Percentiles rank a stretch among this genome's conserved stretches.
phyloP scores from a whole-genome alignment of 2,113 vertebrate genomes.

The Arothron firmamentum region DNA sequence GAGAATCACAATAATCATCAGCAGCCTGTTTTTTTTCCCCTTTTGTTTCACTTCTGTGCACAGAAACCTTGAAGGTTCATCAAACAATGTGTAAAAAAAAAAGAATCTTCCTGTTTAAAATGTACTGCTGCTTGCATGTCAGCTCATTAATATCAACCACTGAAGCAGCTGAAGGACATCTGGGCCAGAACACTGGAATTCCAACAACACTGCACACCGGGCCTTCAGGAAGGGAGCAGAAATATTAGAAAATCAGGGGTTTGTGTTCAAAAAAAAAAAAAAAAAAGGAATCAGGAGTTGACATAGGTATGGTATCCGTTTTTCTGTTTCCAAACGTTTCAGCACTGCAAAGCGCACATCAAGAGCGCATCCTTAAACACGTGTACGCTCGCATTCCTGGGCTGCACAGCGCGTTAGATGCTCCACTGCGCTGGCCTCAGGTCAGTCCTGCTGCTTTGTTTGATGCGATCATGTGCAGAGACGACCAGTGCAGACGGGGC shows the following conservation, averaged over 20 bases:
- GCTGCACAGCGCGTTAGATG: conserved; percentile 15
- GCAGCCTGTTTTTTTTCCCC: background rate
- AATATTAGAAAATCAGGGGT: background rate
- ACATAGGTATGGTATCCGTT: background rate
- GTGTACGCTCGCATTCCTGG: conserved; percentile 31
- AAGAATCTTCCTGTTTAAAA: background rate
- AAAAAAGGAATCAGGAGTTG: background rate
- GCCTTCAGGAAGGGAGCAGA: background rate
- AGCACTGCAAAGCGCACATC: background rate
- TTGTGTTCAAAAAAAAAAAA: background rate
- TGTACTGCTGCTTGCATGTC: background rate
- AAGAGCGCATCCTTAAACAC: background rate
- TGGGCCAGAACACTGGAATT: background rate
- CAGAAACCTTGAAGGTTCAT: background rate
- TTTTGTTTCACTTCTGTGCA: background rate
- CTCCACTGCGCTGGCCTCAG: conserved; percentile 34
- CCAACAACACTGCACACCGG: background rate
- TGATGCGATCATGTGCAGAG: conserved; percentile 28
- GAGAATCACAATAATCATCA: background rate
- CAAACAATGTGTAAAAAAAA: background rate
- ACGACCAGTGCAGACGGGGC: background rate
- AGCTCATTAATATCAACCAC: background rate
- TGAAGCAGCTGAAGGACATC: background rate
- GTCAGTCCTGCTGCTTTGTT: conserved; percentile 34
- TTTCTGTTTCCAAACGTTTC: background rate